Conservation (phyloP, 2,888 invertebrate species). For the Eurytoma californica region DNA sequence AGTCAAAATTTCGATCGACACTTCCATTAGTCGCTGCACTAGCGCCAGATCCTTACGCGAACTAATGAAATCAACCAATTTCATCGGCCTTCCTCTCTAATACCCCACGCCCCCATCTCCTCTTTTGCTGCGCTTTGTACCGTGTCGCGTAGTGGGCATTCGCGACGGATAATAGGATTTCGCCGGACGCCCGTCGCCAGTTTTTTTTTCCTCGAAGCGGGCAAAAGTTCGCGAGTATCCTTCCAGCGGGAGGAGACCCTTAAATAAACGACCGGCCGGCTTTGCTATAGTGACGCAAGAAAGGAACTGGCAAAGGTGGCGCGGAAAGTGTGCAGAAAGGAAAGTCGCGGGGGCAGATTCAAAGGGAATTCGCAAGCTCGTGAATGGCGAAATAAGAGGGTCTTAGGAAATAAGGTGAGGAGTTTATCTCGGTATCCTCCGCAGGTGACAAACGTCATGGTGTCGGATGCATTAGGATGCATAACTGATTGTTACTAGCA, state of each 20-base stretch:
- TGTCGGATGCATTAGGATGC: too few species aligned
- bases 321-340: neutral
- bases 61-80: slow-evolving; percentile 7
- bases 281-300: slow-evolving; percentile 4
- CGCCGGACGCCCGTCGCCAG: slow-evolving; percentile 27
- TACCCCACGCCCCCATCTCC: neutral
- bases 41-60: too few species aligned
- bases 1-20: too few species aligned
- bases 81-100: slow-evolving; percentile 7
- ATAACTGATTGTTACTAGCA: too few species aligned
- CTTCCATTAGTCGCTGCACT: too few species aligned
- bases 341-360: slow-evolving; percentile 1
- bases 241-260: neutral
- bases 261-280: slow-evolving; percentile 40
- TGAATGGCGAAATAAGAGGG: neutral
- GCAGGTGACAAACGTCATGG: too few species aligned
- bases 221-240: too few species aligned
- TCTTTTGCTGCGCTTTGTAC: slow-evolving; percentile 8
- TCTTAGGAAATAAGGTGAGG: neutral
- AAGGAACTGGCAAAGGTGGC: neutral
- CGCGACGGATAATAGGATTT: slow-evolving; percentile 45
- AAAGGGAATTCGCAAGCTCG: slow-evolving; percentile 11
- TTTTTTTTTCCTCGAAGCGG: slow-evolving; percentile 16
- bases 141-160: slow-evolving; percentile 12
- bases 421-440: neutral